These are phyloP conservation scores for Eretmochelys imbricata DNA, from an alignment of 2,113 vertebrate genomes.

Conservation along the genomic window DNA sequence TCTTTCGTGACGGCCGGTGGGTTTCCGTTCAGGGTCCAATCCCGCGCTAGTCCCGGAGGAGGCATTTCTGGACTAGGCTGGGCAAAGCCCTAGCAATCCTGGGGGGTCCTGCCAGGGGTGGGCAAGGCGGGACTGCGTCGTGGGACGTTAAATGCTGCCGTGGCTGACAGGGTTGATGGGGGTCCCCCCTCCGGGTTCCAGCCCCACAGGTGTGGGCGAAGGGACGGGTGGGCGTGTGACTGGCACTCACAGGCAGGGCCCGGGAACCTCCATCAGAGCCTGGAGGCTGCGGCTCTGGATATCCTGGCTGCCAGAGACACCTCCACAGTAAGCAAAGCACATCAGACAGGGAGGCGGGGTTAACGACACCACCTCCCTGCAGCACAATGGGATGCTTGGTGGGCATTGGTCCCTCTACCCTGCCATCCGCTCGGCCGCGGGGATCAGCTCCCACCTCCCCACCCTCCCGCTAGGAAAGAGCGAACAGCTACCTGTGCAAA, in stretches of 20 bases:
- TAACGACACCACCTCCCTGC: accelerated
- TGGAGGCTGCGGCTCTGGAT: background rate
- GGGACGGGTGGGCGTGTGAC: background rate
- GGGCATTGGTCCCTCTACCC: no score
- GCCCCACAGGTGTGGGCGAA: background rate
- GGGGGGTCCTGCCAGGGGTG: no score
- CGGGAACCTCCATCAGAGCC: background rate
- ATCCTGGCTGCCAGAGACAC: background rate
- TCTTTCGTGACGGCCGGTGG: no score
- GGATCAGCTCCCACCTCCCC: background rate
- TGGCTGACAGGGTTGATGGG: background rate
- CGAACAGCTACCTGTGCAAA: slow-evolving; percentile 87
- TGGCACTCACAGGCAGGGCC: no score
- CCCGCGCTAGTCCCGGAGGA: background rate
- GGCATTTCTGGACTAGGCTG: background rate
- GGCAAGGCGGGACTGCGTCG: background rate
- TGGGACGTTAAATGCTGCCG: background rate
- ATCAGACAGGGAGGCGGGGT: no score
- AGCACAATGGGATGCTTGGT: background rate
- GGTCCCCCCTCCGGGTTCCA: no score
- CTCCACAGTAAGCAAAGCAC: background rate
- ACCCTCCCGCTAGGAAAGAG: background rate
- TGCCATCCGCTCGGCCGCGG: background rate
- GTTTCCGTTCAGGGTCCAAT: background rate
- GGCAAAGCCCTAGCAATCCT: background rate